Base-by-base conservation (phyloP, 2,113 vertebrate species). In the Sisor rabdophorus region DNA sequence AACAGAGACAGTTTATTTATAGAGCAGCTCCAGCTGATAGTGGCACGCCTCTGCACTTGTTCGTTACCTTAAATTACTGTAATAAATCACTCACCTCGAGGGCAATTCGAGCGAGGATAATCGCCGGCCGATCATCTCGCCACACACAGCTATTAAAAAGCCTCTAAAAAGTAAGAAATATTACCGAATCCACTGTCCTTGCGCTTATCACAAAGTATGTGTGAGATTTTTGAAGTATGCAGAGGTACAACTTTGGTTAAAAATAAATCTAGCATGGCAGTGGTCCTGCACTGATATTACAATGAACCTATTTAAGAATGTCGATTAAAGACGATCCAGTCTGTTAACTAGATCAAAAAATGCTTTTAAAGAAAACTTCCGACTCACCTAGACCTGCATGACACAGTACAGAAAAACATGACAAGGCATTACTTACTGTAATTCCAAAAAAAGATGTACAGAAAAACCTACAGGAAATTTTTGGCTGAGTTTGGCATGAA, bases 11-110 rank as follows among this genome's bases (percentile, higher is more conserved):
- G 67, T 76, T 75, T 85, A 85, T 85, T 83, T 81, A 85, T 85
- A 83, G 84, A 81, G 61, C 63, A 36, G 50, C 19, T 60, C 69
- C 68, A 53, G 79, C 82, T 73, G 77, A 81, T 67, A 76, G 60
- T 67, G 75, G 70, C 78, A 71, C 74, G 64, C 71, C 79, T 83
- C 73, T 52, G 52, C 61, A 59, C 74, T 75, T 59, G 28, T 71
- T 83, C 79, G 60, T 81, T 81, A 73, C 69, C 83, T 83, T 78
- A 83, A 83, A 85, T 85, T 83, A 83, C 80, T 81, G 81, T 85
- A 82, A 85, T 85, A 83, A 85, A 85, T 85, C 84, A 85, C 77
- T 71, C 79, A 77, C 73, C 81, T 75, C 73, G 71, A 53, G 74
- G 77, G 77, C 77, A 73, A 79, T 70, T 32, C 24, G 24, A 71